A percentile compares a stretch with the other conserved stretches of the same genome.
phyloP scores from a whole-genome alignment of 2,797 vertebrate species.

The Glossophaga mutica region DNA sequence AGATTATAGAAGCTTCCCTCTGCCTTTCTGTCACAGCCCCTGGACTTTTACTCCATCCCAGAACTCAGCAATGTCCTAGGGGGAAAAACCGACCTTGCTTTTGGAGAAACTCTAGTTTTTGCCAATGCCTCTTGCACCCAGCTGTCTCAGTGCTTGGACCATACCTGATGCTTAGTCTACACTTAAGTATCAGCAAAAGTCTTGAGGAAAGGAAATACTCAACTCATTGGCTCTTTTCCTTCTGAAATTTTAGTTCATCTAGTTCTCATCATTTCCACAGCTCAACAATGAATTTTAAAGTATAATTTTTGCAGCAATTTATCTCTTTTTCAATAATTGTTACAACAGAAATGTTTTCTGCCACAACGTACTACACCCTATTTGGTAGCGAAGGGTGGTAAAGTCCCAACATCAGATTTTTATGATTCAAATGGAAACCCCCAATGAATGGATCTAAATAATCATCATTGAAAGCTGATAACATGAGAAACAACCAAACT shows the following conservation, averaged over 20 bases:
- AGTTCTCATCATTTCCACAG: background rate
- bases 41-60: background rate
- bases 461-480: background rate
- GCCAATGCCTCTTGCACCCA: background rate
- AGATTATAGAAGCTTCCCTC: background rate
- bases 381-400: background rate
- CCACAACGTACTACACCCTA: background rate
- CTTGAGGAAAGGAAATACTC: background rate
- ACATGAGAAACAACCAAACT: background rate
- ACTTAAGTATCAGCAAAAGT: background rate
- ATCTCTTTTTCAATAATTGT: background rate
- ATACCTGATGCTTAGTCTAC: background rate
- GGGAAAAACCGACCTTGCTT: background rate
- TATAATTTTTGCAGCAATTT: background rate
- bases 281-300: background rate
- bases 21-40: background rate
- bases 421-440: background rate
- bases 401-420: background rate
- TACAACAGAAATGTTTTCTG: background rate
- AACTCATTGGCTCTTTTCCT: background rate
- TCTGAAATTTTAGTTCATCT: slow-evolving; percentile 23
- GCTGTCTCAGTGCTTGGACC: background rate
- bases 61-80: background rate
- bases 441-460: background rate
- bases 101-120: background rate